These are phyloP conservation scores for Sebastes diaconus DNA, from an alignment of 2,797 vertebrate species.

Conservation along the genomic window DNA sequence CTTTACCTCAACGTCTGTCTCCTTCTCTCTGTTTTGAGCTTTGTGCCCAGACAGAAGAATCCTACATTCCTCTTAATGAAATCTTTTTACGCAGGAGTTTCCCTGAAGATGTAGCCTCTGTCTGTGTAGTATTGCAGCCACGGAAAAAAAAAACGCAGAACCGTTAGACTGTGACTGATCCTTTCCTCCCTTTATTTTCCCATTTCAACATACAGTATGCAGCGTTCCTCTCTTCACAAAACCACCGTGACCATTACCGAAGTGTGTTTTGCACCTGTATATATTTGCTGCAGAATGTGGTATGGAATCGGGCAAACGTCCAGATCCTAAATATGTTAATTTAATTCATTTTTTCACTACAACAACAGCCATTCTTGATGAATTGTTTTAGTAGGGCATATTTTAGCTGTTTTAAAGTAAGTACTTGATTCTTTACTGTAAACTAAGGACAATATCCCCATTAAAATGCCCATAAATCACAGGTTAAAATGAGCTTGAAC, in stretches of 20 bases:
- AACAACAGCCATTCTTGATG: background rate
- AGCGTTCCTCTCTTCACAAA: background rate
- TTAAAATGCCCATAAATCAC: background rate
- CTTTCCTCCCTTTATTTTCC: background rate
- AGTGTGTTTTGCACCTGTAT: background rate
- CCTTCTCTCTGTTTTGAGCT: constrained; percentile 4
- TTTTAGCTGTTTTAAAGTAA: background rate
- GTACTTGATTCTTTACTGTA: background rate
- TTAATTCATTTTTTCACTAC: background rate
- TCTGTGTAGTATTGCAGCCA: constrained; percentile 9
- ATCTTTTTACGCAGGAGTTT: constrained; percentile 28
- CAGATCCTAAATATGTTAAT: background rate
- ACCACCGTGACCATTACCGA: background rate
- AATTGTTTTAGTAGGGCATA: background rate
- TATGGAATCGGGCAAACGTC: constrained; percentile 19
- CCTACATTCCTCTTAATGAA: constrained; percentile 12
- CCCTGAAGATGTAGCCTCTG: constrained; percentile 18
- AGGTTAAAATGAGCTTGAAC: background rate
- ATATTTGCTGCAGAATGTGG: constrained; percentile 32
- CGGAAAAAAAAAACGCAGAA: constrained; percentile 19
- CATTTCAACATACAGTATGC: background rate
- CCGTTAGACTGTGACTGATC: constrained; percentile 19
- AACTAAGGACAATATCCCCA: background rate
- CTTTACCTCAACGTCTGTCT: constrained; percentile 41
- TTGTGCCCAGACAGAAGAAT: constrained; percentile 1